phyloP scores from a whole-genome alignment of 2,888 invertebrate genomes.

The Allolobophora icterica region DNA sequence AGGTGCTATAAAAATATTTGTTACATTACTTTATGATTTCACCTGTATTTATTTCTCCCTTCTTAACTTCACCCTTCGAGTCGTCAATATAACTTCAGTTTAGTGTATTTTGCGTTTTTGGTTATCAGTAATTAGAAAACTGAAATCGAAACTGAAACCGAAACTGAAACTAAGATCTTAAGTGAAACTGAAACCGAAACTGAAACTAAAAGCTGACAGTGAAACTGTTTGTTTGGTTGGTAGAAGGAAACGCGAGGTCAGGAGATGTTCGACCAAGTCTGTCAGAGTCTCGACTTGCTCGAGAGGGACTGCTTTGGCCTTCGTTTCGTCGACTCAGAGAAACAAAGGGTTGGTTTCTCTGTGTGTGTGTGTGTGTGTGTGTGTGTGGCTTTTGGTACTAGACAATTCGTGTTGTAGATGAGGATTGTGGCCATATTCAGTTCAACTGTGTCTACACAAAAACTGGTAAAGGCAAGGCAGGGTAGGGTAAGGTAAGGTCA shows the following conservation, averaged over 20 bases:
- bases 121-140: too few species aligned
- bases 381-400: too few species aligned
- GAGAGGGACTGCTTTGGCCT: constrained; percentile 96
- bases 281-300: constrained; percentile 87
- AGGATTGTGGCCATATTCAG: background rate
- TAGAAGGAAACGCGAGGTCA: constrained; percentile 90
- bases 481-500: too few species aligned
- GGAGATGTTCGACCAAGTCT: constrained; percentile 86
- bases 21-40: too few species aligned
- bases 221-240: background rate
- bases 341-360: constrained; percentile 82
- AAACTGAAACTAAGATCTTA: too few species aligned
- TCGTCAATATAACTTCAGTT: too few species aligned
- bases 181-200: background rate
- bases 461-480: background rate
- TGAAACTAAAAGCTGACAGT: background rate
- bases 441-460: background rate
- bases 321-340: constrained; percentile 87
- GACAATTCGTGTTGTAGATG: too few species aligned
- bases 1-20: too few species aligned
- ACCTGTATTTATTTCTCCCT: too few species aligned
- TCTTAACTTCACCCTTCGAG: too few species aligned
- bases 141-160: too few species aligned
- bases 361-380: constrained; percentile 55
- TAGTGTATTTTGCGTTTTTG: too few species aligned